phyloP scores from a whole-genome alignment of 1,140 invertebrate genomes.

The Scylla paramamosain region DNA sequence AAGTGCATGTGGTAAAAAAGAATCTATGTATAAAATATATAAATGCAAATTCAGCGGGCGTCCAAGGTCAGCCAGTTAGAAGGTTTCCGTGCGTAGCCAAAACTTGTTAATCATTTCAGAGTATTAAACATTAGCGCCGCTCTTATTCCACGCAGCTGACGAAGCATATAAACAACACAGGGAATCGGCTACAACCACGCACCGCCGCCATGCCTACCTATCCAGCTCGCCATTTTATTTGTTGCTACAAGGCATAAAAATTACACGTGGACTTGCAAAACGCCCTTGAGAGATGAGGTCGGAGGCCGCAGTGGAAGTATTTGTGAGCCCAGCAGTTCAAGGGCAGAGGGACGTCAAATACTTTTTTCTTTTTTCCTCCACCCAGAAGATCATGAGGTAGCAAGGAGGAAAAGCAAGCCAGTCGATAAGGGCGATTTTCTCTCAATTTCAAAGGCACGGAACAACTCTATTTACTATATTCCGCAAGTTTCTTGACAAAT shows the following conservation, averaged over 20 bases:
- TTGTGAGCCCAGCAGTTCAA: background rate
- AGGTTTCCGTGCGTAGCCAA: background rate
- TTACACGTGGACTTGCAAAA: background rate
- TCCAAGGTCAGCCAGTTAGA: background rate
- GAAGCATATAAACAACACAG: background rate
- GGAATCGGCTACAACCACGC: background rate
- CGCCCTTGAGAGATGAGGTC: slow-evolving; percentile 8
- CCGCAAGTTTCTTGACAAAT: background rate
- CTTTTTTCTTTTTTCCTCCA: background rate
- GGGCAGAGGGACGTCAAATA: background rate
- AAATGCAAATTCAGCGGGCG: background rate
- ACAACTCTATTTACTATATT: background rate
- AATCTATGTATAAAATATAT: slow-evolving; percentile 15
- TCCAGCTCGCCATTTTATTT: background rate
- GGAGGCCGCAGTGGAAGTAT: background rate
- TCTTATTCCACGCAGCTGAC: no score
- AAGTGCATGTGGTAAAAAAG: background rate
- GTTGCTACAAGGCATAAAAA: background rate
- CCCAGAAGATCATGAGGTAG: background rate
- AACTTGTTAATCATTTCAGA: background rate
- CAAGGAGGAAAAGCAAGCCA: background rate
- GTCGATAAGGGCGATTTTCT: background rate
- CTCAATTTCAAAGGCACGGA: background rate
- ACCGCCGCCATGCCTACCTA: background rate
- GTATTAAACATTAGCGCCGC: background rate